These are phyloP conservation scores for Oreochromis tanganicae DNA, from an alignment of 2,113 vertebrate genomes.

Conservation along the genomic window DNA sequence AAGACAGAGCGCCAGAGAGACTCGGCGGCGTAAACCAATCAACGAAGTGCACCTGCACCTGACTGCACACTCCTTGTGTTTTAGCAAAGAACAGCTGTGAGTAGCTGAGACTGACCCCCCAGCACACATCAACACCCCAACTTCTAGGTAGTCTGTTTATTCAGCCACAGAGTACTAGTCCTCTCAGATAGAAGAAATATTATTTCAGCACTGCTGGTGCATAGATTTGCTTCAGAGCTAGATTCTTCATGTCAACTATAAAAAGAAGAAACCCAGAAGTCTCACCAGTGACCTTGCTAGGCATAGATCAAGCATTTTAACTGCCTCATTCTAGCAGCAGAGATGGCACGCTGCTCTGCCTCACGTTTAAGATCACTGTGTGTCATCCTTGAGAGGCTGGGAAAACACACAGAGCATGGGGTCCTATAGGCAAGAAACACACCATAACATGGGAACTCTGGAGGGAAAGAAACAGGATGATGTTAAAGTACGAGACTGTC, in stretches of 20 bases:
- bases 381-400: neutral
- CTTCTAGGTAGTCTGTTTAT: constrained; percentile 4
- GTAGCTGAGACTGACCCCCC: neutral
- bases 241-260: neutral
- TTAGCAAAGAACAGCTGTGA: neutral
- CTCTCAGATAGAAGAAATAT: neutral
- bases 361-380: neutral
- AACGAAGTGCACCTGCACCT: neutral
- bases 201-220: neutral
- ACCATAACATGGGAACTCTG: neutral
- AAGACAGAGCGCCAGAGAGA: neutral
- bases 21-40: neutral
- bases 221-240: neutral
- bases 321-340: neutral
- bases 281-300: neutral
- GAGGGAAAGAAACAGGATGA: neutral
- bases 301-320: neutral
- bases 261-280: neutral
- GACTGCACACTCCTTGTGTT: neutral
- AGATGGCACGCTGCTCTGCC: neutral
- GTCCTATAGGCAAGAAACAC: neutral
- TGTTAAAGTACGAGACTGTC: neutral
- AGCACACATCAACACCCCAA: neutral
- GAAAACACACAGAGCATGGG: neutral
- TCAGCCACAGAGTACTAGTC: neutral